Conservation (phyloP, 1,140 invertebrate species). For the Globodera ellingtonae region DNA sequence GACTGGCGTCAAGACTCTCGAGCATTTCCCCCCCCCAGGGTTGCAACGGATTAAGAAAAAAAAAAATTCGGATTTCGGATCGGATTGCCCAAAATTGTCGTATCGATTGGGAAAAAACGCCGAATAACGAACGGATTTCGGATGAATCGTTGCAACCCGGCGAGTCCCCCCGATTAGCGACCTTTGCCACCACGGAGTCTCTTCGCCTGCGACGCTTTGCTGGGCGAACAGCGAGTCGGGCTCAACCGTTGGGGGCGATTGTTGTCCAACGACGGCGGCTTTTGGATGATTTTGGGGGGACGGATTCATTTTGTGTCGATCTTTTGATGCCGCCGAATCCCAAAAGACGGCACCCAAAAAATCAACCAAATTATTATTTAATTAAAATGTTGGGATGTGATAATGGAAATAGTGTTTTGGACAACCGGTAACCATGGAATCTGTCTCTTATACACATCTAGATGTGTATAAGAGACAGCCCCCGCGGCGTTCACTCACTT, state of each 20-base stretch:
- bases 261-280: neutral
- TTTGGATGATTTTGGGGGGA: neutral
- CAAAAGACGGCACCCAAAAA: no score
- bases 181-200: constrained; percentile 52
- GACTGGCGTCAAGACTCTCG: no score
- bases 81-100: neutral
- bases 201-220: constrained; percentile 23
- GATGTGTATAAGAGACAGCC: no score
- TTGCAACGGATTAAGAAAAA: neutral
- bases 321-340: no score
- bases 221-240: constrained; percentile 39
- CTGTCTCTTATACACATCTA: no score
- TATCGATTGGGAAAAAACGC: constrained; percentile 5
- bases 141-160: neutral
- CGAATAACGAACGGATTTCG: neutral
- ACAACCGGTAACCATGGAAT: neutral
- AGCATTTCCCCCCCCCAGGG: neutral
- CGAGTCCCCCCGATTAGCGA: neutral
- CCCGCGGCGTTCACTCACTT: no score
- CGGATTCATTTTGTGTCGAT: neutral
- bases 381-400: no score
- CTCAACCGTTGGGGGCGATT: neutral
- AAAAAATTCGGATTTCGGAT: neutral
- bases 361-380: no score
- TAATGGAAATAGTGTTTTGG: no score